Evolutionary conservation across 2,113 vertebrate species (phyloP).

Genomic region (Onychostoma macrolepis): DNA sequence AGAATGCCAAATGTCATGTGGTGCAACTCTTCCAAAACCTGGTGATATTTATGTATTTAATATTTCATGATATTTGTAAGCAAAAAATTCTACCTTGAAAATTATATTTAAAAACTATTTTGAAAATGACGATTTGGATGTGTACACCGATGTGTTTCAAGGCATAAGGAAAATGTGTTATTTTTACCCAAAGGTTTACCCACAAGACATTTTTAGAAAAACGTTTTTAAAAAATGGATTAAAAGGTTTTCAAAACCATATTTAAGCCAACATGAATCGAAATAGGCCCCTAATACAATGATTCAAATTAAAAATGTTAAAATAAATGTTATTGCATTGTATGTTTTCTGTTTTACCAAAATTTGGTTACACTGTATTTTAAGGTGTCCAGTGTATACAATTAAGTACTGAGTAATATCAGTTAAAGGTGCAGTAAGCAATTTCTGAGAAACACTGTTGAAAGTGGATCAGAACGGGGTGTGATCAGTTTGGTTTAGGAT

Average conservation of each 20-base stretch:
- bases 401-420: not conserved
- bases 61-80: not conserved
- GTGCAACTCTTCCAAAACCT: not conserved
- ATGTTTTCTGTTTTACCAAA: not conserved
- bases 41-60: not conserved
- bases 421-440: not conserved
- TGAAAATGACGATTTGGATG: not conserved
- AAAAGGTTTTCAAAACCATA: too few species aligned
- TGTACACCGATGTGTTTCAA: not conserved
- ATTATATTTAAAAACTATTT: not conserved
- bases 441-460: too few species aligned
- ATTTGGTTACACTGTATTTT: not conserved
- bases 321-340: not conserved
- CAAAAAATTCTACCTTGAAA: not conserved
- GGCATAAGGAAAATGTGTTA: not conserved
- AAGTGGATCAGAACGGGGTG: too few species aligned
- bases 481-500: not conserved
- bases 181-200: not conserved
- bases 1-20: not conserved
- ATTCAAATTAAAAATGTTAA: not conserved
- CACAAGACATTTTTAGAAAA: not conserved
- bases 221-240: not conserved
- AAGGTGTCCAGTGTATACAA: not conserved
- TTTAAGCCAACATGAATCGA: too few species aligned
- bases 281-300: not conserved